Percentiles rank a stretch among this genome's conserved stretches.
phyloP scores from a whole-genome alignment of 2,797 vertebrate species.

The Dipus sagitta region DNA sequence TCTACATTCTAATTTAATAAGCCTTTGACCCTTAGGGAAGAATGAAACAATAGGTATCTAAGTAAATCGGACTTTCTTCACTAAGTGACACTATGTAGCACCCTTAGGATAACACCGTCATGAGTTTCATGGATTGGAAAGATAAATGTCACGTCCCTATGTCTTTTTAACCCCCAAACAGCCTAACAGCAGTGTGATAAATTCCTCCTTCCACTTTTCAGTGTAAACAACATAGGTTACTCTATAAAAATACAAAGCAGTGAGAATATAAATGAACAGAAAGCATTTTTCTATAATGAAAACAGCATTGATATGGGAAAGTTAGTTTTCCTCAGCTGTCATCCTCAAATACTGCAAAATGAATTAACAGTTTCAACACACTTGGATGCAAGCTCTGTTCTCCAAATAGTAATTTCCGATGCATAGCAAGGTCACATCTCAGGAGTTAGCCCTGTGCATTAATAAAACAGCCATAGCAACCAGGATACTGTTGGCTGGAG shows the following conservation, averaged over 20 bases:
- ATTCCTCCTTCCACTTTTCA: slow-evolving; percentile 9
- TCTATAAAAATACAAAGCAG: neutral
- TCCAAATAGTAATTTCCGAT: slow-evolving; percentile 40
- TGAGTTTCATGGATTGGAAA: slow-evolving; percentile 13
- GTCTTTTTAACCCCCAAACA: neutral
- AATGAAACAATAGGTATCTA: neutral
- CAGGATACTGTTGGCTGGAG: neutral
- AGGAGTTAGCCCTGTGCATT: slow-evolving; percentile 3
- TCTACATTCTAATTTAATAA: slow-evolving; percentile 21
- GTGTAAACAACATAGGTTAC: neutral
- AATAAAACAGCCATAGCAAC: slow-evolving; percentile 10
- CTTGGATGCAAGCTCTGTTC: slow-evolving; percentile 38
- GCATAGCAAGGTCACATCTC: slow-evolving; percentile 14
- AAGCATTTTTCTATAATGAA: slow-evolving; percentile 43
- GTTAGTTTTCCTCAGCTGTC: neutral
- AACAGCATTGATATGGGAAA: neutral
- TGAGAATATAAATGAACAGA: neutral
- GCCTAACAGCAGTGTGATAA: neutral
- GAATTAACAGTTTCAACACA: neutral
- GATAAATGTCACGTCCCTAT: neutral
- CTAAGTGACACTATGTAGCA: neutral
- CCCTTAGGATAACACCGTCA: neutral
- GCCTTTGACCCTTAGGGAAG: neutral
- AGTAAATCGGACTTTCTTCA: neutral
- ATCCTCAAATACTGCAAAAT: neutral